phyloP scores from a whole-genome alignment of 2,797 vertebrate genomes.

The Xyrichtys novacula region DNA sequence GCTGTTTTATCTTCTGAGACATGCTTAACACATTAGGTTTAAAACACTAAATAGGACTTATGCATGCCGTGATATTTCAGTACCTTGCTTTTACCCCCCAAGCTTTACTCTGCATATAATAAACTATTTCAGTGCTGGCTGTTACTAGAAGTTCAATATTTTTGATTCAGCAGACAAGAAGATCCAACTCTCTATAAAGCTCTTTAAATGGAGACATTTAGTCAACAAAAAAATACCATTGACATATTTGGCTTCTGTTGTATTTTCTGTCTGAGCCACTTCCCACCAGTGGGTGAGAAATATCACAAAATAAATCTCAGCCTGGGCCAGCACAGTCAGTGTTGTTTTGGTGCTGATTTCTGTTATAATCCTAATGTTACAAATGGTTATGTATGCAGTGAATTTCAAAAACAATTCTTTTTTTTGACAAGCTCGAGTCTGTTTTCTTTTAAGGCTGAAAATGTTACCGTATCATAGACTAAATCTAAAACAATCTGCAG shows the following conservation, averaged over 20 bases:
- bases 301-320: conserved; percentile 43
- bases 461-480: conserved; percentile 64
- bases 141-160: conserved; percentile 20
- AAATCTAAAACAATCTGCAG: conserved; percentile 88
- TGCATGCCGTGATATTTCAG: too few relatives aligned
- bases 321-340: conserved; percentile 3
- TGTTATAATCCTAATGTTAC: conserved; percentile 10
- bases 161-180: conserved; percentile 49
- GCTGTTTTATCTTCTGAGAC: background rate
- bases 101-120: conserved; percentile 26
- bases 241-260: conserved; percentile 48
- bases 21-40: background rate
- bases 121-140: conserved; percentile 34
- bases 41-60: background rate
- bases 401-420: conserved; percentile 30
- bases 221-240: conserved; percentile 52
- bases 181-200: conserved; percentile 45
- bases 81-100: background rate
- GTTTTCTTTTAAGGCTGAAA: conserved; percentile 47
- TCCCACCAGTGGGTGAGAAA: conserved; percentile 52
- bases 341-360: conserved; percentile 22
- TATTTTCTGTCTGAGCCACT: conserved; percentile 47
- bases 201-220: conserved; percentile 47
- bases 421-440: conserved; percentile 16
- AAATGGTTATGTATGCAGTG: background rate